Conservation (phyloP, 1,140 invertebrate genomes). For the Leguminivora glycinivorella region DNA sequence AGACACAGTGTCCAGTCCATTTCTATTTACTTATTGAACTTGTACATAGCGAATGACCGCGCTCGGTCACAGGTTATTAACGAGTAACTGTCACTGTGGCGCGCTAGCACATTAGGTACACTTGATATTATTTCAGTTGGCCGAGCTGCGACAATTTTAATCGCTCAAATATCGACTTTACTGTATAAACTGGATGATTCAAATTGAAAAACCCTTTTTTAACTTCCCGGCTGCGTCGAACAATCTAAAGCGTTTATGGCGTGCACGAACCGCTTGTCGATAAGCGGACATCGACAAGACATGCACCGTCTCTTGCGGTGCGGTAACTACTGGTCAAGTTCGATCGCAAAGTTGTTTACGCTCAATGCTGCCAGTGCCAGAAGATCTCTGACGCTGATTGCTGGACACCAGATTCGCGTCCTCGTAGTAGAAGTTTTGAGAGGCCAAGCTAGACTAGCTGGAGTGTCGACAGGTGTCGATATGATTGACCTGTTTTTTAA, state of each 20-base stretch:
- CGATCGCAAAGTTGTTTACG: slow-evolving; percentile 13
- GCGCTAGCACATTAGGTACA: slow-evolving; percentile 6
- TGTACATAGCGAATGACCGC: background rate
- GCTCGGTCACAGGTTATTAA: background rate
- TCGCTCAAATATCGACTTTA: slow-evolving; percentile 1
- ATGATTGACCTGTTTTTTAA: slow-evolving; percentile 1
- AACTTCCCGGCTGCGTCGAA: background rate
- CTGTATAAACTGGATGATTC: background rate
- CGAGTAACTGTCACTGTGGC: slow-evolving; percentile 4
- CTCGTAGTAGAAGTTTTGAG: background rate
- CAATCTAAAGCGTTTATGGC: background rate
- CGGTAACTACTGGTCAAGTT: slow-evolving; percentile 26
- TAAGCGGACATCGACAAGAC: slow-evolving; percentile 9
- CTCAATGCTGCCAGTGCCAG: background rate
- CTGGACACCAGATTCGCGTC: background rate
- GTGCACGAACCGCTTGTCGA: background rate
- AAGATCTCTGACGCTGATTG: slow-evolving; percentile 8
- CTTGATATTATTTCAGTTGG: slow-evolving; percentile 5
- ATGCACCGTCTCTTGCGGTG: slow-evolving; percentile 8
- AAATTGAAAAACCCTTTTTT: background rate
- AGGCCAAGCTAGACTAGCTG: background rate
- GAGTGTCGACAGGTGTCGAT: background rate
- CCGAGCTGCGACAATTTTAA: background rate
- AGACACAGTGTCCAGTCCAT: slow-evolving; percentile 20
- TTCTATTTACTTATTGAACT: slow-evolving; percentile 11